These are phyloP conservation scores for Psophia crepitans DNA, from an alignment of 2,113 vertebrate species.

Conservation along the genomic window DNA sequence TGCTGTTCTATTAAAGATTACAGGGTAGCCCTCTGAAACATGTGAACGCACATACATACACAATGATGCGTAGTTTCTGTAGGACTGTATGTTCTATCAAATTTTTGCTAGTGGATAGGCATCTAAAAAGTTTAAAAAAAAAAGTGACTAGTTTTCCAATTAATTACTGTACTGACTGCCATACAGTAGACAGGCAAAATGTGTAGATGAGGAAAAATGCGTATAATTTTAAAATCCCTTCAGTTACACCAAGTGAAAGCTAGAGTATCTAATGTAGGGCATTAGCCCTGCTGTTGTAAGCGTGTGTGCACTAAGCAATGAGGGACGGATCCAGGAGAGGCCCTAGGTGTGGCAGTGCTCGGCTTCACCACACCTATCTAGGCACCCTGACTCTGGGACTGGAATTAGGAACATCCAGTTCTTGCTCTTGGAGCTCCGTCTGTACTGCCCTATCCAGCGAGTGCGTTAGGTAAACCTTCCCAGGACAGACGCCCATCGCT, in stretches of 20 bases:
- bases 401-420: constrained; percentile 68
- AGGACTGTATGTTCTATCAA: neutral
- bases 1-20: neutral
- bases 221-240: neutral
- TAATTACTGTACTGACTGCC: no score
- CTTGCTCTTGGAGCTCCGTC: constrained; percentile 4
- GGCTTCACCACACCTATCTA: constrained; percentile 42
- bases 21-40: neutral
- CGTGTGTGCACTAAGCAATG: neutral
- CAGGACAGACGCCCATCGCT: neutral
- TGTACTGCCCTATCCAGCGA: neutral
- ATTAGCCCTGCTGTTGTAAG: neutral
- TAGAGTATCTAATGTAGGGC: constrained; percentile 22
- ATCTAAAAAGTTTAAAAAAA: neutral
- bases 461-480: neutral
- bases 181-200: neutral
- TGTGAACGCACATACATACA: neutral
- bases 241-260: neutral
- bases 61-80: neutral
- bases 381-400: constrained; percentile 9
- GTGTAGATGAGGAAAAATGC: neutral
- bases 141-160: neutral
- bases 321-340: neutral
- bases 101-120: neutral
- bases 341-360: constrained; percentile 32